phyloP scores from a whole-genome alignment of 2,797 vertebrate genomes.

The Melanotaenia pygmaea region DNA sequence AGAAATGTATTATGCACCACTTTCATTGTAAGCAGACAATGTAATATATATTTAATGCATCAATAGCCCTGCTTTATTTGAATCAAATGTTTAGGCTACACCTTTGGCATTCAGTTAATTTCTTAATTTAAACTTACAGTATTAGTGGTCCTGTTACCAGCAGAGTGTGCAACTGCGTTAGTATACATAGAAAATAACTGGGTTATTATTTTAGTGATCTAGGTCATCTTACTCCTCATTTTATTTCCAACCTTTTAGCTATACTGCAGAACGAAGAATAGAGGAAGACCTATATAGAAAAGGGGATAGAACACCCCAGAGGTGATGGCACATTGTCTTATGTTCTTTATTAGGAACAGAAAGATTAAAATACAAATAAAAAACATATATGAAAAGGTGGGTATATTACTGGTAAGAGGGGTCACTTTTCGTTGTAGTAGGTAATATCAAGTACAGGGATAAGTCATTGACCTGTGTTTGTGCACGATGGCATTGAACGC shows the following conservation, averaged over 20 bases:
- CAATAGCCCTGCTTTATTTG: conserved; percentile 6
- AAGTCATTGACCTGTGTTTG: conserved; percentile 91
- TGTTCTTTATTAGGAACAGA: conserved; percentile 18
- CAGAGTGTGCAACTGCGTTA: conserved; percentile 69
- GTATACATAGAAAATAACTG: conserved; percentile 49
- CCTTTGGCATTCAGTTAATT: conserved; percentile 10
- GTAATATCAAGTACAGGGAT: conserved; percentile 14
- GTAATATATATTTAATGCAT: conserved; percentile 14
- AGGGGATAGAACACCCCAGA: conserved; percentile 42
- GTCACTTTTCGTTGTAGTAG: neutral
- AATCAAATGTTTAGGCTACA: neutral
- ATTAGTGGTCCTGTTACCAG: conserved; percentile 37
- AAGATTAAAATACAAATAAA: neutral
- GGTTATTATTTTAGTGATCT: conserved; percentile 79
- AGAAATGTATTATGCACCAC: conserved; percentile 17
- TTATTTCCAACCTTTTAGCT: conserved; percentile 63
- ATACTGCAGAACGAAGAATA: conserved; percentile 53
- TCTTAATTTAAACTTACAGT: conserved; percentile 5
- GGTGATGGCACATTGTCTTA: conserved; percentile 28
- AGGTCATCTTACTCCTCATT: conserved; percentile 74
- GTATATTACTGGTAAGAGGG: conserved; percentile 3
- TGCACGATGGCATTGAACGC: conserved; percentile 96
- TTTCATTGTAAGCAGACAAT: conserved; percentile 15
- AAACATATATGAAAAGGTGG: neutral
- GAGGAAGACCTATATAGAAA: conserved; percentile 53